Base-by-base conservation (phyloP, 2,113 vertebrate species). In the Herpetotheres cachinnans region DNA sequence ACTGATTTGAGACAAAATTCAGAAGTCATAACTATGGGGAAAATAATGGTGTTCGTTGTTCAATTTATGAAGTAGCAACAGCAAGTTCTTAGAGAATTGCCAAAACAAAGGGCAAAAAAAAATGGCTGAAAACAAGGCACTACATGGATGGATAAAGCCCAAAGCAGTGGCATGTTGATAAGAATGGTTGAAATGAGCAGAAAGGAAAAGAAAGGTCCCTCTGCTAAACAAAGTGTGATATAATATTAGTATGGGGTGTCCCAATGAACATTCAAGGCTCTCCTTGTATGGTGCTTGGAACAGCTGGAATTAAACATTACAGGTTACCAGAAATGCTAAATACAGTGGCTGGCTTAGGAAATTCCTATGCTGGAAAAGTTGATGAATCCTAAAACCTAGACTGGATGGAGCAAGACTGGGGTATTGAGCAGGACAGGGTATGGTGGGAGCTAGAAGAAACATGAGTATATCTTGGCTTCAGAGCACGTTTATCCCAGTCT, bases 171-270 rank as follows among this genome's bases (percentile, higher is more conserved):
- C 40, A 65, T 20, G 3, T 44, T 71, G 21, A 10, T 49, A 82
- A 71, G 27, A 90, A 65, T 26, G 10, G 27, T 10, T 89, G 18
- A 58, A 79, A 89, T 4, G 29, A 49, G 6, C 3, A 61, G 38
- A 91, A 89, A 44, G 8, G 11, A 47, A 73, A 88, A 47, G 16
- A n/a, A 46, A 47, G 16, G 3, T 55, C 20, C 13, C 10, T 50
- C 2, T 0, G 0, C 38, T 71, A 49, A 63, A 70, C 4, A 62
- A 92, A 82, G 10, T 6, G 2, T 13, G n/a, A 74, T 27, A 61
- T 8, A 54, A 56, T n/a, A 54, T 15, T 49, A 11, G 63, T n/a
- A 49, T 9, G 18, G 40, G 59, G 11, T 55, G 8, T 49, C 8
- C 7, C 40, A 38, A 10, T 5, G 22, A 20, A 44, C 16, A 34